These are phyloP conservation scores for Ophthalmolycus amberensis DNA, from an alignment of 2,113 vertebrate species.

Conservation along the genomic window DNA sequence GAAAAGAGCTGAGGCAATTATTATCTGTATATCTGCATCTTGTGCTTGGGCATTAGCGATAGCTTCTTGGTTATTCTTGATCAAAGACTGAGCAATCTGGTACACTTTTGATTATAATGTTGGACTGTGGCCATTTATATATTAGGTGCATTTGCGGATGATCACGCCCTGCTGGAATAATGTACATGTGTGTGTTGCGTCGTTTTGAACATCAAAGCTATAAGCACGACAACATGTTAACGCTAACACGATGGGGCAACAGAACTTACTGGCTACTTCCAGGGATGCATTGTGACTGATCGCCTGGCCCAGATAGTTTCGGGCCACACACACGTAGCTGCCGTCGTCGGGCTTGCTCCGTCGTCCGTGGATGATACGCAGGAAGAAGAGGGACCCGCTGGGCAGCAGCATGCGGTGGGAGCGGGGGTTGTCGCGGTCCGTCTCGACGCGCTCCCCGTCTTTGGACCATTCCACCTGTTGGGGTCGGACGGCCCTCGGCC, in stretches of 20 bases:
- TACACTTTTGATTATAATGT: not conserved
- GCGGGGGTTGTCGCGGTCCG: constrained; percentile 79
- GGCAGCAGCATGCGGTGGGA: constrained; percentile 83
- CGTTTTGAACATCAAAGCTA: not conserved
- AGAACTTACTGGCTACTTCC: constrained; percentile 96
- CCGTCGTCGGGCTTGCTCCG: constrained; percentile 94
- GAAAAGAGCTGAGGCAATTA: constrained; percentile 9
- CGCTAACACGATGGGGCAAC: not conserved
- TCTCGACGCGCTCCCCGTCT: constrained; percentile 81
- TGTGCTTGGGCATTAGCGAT: constrained; percentile 21
- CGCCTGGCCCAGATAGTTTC: constrained; percentile 96
- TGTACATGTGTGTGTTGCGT: not conserved
- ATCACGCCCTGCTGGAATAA: not conserved
- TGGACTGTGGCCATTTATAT: not conserved
- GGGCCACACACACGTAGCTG: constrained; percentile 92
- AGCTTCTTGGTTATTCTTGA: not conserved
- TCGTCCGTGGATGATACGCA: constrained; percentile 93
- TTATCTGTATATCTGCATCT: constrained; percentile 7
- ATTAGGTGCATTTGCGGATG: not conserved
- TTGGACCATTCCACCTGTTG: constrained; percentile 84
- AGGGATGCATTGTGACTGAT: constrained; percentile 96
- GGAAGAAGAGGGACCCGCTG: constrained; percentile 94
- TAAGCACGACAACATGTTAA: not conserved
- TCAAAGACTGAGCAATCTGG: not conserved
- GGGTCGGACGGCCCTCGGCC: constrained; percentile 78